Conservation (phyloP, 2,113 vertebrate genomes). For the Paracanthobrama guichenoti region DNA sequence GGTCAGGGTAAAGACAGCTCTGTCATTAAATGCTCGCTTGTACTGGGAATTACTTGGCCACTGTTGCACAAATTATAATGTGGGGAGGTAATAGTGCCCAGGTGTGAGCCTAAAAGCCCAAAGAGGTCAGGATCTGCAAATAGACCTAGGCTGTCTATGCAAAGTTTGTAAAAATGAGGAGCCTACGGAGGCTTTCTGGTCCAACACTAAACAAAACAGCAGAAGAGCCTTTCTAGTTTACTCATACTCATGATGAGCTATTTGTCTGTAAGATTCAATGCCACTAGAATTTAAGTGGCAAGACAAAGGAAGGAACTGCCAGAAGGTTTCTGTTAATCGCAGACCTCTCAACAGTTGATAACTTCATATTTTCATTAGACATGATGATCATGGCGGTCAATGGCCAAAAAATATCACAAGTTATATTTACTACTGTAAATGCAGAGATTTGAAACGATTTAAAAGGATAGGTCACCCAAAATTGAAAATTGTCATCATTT, state of each 20-base stretch:
- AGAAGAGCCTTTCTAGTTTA: background rate
- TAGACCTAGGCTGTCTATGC: constrained; percentile 11
- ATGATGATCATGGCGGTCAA: background rate
- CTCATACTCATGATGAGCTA: background rate
- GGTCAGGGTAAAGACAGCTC: constrained; percentile 94
- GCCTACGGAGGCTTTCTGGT: background rate
- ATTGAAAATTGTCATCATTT: background rate
- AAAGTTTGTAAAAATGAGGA: background rate
- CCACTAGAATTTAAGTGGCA: background rate
- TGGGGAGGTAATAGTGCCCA: constrained; percentile 9
- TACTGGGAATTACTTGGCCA: constrained; percentile 73
- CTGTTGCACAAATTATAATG: constrained; percentile 87
- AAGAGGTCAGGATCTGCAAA: constrained; percentile 30
- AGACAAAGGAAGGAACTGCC: background rate
- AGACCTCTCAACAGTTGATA: background rate
- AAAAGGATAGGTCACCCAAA: background rate
- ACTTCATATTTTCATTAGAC: background rate
- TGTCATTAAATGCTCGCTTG: constrained; percentile 88
- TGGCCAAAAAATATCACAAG: background rate
- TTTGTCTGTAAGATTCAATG: background rate
- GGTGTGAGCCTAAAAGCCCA: constrained; percentile 20
- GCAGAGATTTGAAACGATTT: background rate
- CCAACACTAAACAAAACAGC: constrained; percentile 3
- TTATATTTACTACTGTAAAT: background rate
- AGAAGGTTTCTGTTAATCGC: background rate